Evolutionary conservation across 2,797 vertebrate species (phyloP).

Genomic region (Myiotriccus ornatus): DNA sequence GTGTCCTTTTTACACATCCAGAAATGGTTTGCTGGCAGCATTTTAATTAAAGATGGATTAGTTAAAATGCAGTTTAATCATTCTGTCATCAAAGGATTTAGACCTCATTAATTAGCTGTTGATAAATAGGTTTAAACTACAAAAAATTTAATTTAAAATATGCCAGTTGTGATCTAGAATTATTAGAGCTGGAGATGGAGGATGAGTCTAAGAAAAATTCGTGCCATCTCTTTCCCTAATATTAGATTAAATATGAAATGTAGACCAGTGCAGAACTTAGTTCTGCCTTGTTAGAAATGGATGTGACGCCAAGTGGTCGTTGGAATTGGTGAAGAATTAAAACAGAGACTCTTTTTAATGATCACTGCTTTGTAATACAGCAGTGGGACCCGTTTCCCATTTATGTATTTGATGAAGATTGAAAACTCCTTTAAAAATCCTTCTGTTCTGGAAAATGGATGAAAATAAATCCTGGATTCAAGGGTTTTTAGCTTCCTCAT

Average conservation of each 20-base stretch:
- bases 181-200: conserved; percentile 21
- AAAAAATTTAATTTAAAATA: conserved; percentile 67
- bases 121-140: conserved; percentile 74
- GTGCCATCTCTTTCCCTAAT: background rate
- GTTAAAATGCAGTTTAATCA: conserved; percentile 78
- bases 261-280: background rate
- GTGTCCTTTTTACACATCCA: conserved; percentile 69
- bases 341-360: background rate
- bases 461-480: background rate
- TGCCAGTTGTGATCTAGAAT: conserved; percentile 37
- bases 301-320: background rate
- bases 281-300: background rate
- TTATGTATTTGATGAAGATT: background rate
- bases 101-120: conserved; percentile 78
- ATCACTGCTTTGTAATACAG: accelerated
- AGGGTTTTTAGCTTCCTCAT: background rate
- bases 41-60: conserved; percentile 84
- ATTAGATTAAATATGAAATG: background rate
- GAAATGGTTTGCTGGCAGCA: conserved; percentile 71
- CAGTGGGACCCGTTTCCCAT: background rate
- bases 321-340: background rate
- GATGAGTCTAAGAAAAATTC: background rate
- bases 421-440: background rate
- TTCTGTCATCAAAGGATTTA: conserved; percentile 75
- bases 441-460: background rate